These are phyloP conservation scores for Nesoenas mayeri DNA, from an alignment of 2,113 vertebrate species.

Conservation along the genomic window DNA sequence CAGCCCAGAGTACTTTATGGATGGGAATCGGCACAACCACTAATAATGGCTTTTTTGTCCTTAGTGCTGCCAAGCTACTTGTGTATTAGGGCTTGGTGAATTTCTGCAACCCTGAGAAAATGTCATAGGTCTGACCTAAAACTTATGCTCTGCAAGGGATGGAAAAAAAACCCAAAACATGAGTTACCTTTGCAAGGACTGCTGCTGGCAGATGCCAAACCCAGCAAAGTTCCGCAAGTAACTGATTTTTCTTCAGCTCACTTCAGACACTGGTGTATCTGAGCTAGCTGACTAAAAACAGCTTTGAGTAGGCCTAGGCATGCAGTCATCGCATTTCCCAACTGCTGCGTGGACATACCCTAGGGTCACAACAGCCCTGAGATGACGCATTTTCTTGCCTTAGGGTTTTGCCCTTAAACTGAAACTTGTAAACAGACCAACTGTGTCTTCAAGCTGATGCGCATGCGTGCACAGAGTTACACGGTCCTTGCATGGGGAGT, in stretches of 20 bases:
- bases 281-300: background rate
- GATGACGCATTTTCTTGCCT: conserved; percentile 62
- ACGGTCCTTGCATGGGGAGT: background rate
- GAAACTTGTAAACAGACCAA: conserved; percentile 54
- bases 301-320: background rate
- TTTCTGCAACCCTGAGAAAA: background rate
- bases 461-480: background rate
- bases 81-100: background rate
- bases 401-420: conserved; percentile 54
- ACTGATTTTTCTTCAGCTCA: background rate
- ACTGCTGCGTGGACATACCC: background rate
- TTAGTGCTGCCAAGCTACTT: background rate
- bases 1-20: background rate
- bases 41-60: background rate
- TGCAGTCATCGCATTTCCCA: background rate
- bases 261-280: background rate
- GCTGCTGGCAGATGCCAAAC: background rate
- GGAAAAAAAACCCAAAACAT: background rate
- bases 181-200: background rate
- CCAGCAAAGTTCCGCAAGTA: background rate
- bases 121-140: background rate
- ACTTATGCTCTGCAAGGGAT: fast-evolving
- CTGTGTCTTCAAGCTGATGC: background rate
- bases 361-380: conserved; percentile 16
- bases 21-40: background rate